A percentile compares a stretch with the other conserved stretches of the same genome.
Evolutionary conservation across 2,113 vertebrate genomes (phyloP).

Genomic region (Pygathrix nemaeus): DNA sequence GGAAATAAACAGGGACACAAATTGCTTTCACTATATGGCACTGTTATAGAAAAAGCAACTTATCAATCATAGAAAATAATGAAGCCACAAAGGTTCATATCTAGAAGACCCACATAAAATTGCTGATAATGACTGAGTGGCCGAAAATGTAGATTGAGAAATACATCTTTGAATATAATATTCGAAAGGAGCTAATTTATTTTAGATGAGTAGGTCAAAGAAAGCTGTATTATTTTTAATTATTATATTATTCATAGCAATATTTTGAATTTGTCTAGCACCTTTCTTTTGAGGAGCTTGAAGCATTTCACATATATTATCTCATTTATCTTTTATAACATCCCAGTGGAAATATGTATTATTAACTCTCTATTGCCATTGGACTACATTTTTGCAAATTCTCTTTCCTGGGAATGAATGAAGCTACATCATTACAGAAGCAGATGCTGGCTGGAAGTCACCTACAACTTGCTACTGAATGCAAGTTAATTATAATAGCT

Average conservation of each 20-base stretch:
- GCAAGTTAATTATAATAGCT: constrained; percentile 47
- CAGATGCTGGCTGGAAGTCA: constrained; percentile 54
- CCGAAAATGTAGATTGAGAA: constrained; percentile 25
- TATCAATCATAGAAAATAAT: constrained; percentile 50
- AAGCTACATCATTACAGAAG: constrained; percentile 37
- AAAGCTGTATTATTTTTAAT: constrained; percentile 67
- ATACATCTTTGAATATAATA: constrained; percentile 31
- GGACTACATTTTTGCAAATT: constrained; percentile 57
- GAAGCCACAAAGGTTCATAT: constrained; percentile 32
- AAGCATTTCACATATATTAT: constrained; percentile 72
- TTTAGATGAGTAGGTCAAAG: constrained; percentile 53
- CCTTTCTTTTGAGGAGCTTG: constrained; percentile 65
- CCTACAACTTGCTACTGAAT: constrained; percentile 33
- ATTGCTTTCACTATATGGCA: constrained; percentile 45
- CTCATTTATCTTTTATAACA: constrained; percentile 74
- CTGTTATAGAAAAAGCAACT: constrained; percentile 29
- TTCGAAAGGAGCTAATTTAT: constrained; percentile 55
- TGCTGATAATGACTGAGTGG: background rate
- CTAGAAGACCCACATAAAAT: constrained; percentile 30
- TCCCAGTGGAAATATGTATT: constrained; percentile 63
- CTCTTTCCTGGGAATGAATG: constrained; percentile 51
- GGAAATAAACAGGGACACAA: constrained; percentile 43
- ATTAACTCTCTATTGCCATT: constrained; percentile 66
- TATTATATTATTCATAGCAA: constrained; percentile 70
- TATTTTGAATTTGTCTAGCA: constrained; percentile 50